Base-by-base conservation (phyloP, 2,888 invertebrate genomes). In the Ophraella communa region DNA sequence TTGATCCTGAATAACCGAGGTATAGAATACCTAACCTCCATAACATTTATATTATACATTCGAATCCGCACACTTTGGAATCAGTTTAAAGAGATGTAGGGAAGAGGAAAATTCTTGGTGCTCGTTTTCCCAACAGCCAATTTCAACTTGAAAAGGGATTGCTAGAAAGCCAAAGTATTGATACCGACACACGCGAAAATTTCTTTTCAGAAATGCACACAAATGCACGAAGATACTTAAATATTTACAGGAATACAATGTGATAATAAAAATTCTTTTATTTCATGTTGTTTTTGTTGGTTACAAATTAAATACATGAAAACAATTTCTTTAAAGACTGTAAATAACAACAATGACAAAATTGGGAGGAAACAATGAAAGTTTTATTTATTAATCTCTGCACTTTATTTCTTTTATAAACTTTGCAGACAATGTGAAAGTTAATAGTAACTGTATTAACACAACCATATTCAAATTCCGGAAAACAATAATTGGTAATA, bases 31-130 rank as follows among this genome's bases (percentile, higher is more conserved):
- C 60, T 60, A 53, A 53, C 60, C 44, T 44, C 52, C 52, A 59
- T 52, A 44, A 60, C 60, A 60, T 52, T 52, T 42, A 60, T 42
- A 59, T 59, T 59, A 60, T 60, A 60, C 52, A 60, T 60, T 60
- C 52, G 33, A 60, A 53, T 52, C 60, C 60, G 44, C 39, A 60
- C 60, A 60, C 60, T 52, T 60, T 60, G 59, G 27, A 60, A 60
- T 52, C 59, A 52, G 52, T 52, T 60, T 60, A 60, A 60, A 60
- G 27, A 52, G 60, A 60, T 60, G 60, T 52, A 52, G 52, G 52
- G 53, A 42, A 60, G 60, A 60, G 60, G 53, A 60, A 60, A 60
- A 60, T 60, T 27, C 44, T 23, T 30, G 53, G 60, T 53, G 52
- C 44, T 39, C 60, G 21, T 51, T 56, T 59, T 51, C 59, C n/a